phyloP scores from a whole-genome alignment of 2,797 vertebrate species.

The Decapterus maruadsi region DNA sequence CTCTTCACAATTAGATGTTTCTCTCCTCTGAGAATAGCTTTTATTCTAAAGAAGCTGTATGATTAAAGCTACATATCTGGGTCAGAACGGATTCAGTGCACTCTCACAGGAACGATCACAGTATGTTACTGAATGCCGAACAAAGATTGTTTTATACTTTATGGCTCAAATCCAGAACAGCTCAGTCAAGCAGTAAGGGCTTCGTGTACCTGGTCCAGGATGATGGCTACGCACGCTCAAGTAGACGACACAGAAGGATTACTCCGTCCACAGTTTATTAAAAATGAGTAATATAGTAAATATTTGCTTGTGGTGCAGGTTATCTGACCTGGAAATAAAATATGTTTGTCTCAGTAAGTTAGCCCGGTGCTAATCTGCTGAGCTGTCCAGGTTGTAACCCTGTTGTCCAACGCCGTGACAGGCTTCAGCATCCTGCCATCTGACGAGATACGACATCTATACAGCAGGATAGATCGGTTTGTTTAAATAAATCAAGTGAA shows the following conservation, averaged over 20 bases:
- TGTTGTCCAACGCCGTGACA: not conserved
- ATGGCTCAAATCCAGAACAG: conserved; percentile 2
- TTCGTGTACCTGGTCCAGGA: not conserved
- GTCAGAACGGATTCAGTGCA: conserved; percentile 30
- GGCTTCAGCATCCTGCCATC: not conserved
- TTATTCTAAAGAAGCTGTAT: conserved; percentile 44
- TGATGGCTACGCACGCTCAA: too few species aligned
- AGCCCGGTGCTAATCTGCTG: too few species aligned
- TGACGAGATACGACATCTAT: not conserved
- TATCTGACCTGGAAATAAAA: not conserved
- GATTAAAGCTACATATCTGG: conserved; percentile 54
- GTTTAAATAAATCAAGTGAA: not conserved
- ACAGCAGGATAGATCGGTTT: not conserved
- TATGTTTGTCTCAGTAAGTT: not conserved
- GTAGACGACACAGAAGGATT: too few species aligned
- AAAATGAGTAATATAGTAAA: too few species aligned
- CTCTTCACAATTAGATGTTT: conserved; percentile 36
- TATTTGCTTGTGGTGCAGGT: not conserved
- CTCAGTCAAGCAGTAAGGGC: not conserved
- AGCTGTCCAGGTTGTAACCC: not conserved
- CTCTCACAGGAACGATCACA: conserved; percentile 5
- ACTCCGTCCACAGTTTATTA: too few species aligned
- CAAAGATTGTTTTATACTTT: conserved; percentile 11
- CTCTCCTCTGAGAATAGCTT: conserved; percentile 36
- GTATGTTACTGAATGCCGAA: conserved; percentile 6